Evolutionary conservation across 1,140 invertebrate species (phyloP).

Genomic region (Apis laboriosa): DNA sequence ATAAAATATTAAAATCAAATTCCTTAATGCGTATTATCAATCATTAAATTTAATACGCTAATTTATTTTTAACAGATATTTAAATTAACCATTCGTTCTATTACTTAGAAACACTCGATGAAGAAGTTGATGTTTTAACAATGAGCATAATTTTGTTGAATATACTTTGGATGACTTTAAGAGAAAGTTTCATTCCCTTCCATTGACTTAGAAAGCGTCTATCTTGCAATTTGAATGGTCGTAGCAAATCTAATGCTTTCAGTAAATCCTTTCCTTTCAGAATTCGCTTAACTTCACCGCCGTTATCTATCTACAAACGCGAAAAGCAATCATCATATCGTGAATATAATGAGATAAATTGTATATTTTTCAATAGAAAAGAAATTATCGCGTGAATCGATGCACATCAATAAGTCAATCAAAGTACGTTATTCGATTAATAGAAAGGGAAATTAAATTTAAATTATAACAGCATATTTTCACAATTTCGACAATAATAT

Average conservation of each 20-base stretch:
- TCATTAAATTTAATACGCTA: too few species aligned
- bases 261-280: background rate
- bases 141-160: background rate
- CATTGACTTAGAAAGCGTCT: constrained; percentile 16
- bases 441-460: too few species aligned
- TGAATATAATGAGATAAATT: background rate
- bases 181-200: constrained; percentile 21
- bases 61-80: too few species aligned
- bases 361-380: background rate
- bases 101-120: background rate
- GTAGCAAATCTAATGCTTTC: background rate
- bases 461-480: too few species aligned
- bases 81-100: too few species aligned
- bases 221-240: background rate
- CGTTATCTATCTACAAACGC: background rate
- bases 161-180: background rate
- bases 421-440: too few species aligned
- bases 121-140: background rate
- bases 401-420: background rate
- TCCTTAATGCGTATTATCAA: too few species aligned
- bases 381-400: background rate
- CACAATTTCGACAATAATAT: too few species aligned
- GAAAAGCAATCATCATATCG: background rate
- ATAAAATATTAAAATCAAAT: too few species aligned
- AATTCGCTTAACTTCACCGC: background rate